phyloP scores from a whole-genome alignment of 2,113 vertebrate genomes.

The Meriones unguiculatus region DNA sequence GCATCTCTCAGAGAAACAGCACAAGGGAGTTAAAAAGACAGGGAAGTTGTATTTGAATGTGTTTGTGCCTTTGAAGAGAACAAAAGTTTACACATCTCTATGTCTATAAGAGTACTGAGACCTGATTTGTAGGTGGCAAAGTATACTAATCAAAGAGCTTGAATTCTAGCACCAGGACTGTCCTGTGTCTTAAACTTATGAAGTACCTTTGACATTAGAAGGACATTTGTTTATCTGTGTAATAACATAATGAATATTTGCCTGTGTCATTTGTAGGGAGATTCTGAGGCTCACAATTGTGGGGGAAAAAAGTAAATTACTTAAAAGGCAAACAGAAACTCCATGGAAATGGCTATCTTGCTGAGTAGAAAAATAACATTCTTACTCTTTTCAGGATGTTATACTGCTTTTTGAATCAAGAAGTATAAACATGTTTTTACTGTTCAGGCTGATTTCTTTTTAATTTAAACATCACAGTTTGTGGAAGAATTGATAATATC shows the following conservation, averaged over 20 bases:
- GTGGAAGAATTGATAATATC: not conserved
- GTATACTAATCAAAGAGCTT: accelerated
- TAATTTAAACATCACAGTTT: not conserved
- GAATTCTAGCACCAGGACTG: accelerated
- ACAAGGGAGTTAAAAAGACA: slow-evolving; percentile 28
- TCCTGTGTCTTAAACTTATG: accelerated
- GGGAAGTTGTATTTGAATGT: slow-evolving; percentile 74
- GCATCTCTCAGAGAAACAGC: not conserved
- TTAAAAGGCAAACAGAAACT: not conserved
- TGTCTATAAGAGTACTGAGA: not conserved
- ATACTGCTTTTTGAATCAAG: not conserved
- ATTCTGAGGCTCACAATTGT: not conserved
- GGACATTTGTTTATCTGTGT: accelerated
- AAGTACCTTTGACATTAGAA: too few species aligned
- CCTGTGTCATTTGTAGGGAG: not conserved
- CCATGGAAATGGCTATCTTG: not conserved
- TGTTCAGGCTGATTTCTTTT: not conserved
- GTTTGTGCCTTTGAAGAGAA: slow-evolving; percentile 65
- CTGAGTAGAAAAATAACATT: not conserved
- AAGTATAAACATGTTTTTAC: not conserved
- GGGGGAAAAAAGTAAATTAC: not conserved
- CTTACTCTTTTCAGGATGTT: not conserved
- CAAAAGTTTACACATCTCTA: not conserved
- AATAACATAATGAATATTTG: not conserved
- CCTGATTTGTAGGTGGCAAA: not conserved